A percentile compares a stretch with the other conserved stretches of the same genome.
phyloP scores from a whole-genome alignment of 2,888 invertebrate genomes.

The Auanema sp. region DNA sequence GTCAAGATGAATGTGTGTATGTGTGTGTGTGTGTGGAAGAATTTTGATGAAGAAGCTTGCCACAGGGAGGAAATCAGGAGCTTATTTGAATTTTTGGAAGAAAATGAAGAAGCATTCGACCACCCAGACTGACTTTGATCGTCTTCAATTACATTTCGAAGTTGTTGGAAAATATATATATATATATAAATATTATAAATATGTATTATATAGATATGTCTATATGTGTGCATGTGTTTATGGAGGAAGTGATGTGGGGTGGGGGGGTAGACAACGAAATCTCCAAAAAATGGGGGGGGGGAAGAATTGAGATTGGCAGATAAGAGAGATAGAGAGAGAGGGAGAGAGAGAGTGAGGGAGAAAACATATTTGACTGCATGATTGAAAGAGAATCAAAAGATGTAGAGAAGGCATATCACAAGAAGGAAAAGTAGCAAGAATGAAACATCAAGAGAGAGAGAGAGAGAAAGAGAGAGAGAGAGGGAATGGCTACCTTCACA shows the following conservation, averaged over 20 bases:
- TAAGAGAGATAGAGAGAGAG: conserved; percentile 2
- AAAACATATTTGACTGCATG: conserved; percentile 1
- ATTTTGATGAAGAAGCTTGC: no score
- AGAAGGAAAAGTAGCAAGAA: neutral
- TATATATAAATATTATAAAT: conserved; percentile 5
- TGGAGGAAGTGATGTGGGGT: conserved; percentile 5
- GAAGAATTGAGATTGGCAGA: conserved; percentile 4
- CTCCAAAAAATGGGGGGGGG: neutral
- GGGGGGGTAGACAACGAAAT: conserved; percentile 4
- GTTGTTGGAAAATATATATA: no score
- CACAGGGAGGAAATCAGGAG: no score
- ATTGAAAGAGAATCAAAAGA: conserved; percentile 19
- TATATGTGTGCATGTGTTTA: no score
- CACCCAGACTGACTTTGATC: no score
- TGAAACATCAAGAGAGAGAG: neutral
- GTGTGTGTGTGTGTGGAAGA: no score
- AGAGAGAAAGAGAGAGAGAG: conserved; percentile 8
- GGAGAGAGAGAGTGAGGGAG: conserved; percentile 1
- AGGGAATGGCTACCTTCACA: neutral
- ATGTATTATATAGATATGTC: conserved; percentile 1
- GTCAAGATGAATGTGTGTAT: no score
- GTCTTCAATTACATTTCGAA: no score
- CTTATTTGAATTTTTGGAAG: no score
- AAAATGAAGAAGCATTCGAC: no score
- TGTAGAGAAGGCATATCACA: neutral